Evolutionary conservation across 2,113 vertebrate genomes (phyloP).

Genomic region (Petrocephalus microphthalmus): DNA sequence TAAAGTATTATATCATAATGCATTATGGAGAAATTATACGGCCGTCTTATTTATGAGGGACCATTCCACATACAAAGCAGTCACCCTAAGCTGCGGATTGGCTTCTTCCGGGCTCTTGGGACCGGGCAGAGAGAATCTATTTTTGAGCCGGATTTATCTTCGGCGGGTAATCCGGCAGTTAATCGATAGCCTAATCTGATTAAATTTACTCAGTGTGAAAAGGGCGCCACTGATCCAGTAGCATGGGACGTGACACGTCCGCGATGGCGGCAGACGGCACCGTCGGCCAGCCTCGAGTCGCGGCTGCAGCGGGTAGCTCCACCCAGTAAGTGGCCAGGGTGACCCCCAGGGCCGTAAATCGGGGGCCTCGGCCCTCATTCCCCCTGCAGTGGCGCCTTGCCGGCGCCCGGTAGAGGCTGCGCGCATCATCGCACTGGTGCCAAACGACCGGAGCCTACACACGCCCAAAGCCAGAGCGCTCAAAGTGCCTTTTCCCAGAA

Average conservation of each 20-base stretch:
- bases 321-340: background rate
- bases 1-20: slow-evolving; percentile 13
- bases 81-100: background rate
- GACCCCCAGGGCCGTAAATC: background rate
- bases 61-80: background rate
- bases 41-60: slow-evolving; percentile 4
- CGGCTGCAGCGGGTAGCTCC: background rate
- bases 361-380: background rate
- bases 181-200: slow-evolving; percentile 13
- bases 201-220: slow-evolving; percentile 13
- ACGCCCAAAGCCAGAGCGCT: background rate
- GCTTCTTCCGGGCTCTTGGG: background rate
- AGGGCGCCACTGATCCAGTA: slow-evolving; percentile 2
- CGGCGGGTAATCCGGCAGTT: background rate
- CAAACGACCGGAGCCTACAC: background rate
- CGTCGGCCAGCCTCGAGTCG: background rate
- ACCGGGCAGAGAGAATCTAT: background rate
- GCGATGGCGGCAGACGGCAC: background rate
- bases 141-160: slow-evolving; percentile 13
- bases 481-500: background rate
- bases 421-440: background rate
- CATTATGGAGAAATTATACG: background rate
- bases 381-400: background rate
- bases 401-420: background rate
- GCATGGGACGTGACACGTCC: background rate